phyloP scores from a whole-genome alignment of 1,140 invertebrate genomes.

The Copidosoma floridanum region DNA sequence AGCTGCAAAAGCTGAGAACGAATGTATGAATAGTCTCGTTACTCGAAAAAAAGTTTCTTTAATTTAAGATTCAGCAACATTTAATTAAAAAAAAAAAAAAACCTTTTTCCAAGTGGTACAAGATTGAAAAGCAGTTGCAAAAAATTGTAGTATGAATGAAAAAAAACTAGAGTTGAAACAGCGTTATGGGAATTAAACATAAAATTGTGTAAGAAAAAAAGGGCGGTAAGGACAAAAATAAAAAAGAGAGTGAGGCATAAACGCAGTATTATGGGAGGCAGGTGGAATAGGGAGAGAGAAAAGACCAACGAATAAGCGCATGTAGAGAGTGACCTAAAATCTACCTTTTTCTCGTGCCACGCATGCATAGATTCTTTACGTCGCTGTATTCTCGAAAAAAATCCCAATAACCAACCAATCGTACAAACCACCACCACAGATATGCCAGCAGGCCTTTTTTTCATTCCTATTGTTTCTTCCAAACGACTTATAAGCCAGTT shows the following conservation, averaged over 20 bases:
- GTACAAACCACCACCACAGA: not conserved
- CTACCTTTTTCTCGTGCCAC: conserved; percentile 49
- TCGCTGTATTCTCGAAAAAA: not conserved
- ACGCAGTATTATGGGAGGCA: not conserved
- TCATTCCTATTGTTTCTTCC: too few relatives aligned
- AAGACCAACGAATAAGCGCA: conserved; percentile 29
- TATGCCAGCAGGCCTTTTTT: too few relatives aligned
- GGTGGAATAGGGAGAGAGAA: conserved; percentile 8
- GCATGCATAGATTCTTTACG: conserved; percentile 40
- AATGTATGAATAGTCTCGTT: too few relatives aligned
- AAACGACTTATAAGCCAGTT: too few relatives aligned
- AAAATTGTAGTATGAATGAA: not conserved
- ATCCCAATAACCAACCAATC: not conserved
- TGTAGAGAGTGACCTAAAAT: conserved; percentile 37
- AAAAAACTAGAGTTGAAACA: not conserved
- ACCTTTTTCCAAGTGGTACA: not conserved
- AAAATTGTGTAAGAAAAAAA: conserved; percentile 23
- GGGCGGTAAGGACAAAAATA: conserved; percentile 28
- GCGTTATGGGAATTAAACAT: not conserved
- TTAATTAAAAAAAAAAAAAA: conserved; percentile 17
- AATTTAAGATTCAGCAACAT: too few relatives aligned
- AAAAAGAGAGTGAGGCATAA: conserved; percentile 19
- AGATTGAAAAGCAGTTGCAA: conserved; percentile 6
- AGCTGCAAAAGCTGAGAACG: not conserved
- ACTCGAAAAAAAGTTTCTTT: conserved; percentile 10